Conservation (phyloP, 1,140 invertebrate genomes). For the Rhopalosiphum maidis region DNA sequence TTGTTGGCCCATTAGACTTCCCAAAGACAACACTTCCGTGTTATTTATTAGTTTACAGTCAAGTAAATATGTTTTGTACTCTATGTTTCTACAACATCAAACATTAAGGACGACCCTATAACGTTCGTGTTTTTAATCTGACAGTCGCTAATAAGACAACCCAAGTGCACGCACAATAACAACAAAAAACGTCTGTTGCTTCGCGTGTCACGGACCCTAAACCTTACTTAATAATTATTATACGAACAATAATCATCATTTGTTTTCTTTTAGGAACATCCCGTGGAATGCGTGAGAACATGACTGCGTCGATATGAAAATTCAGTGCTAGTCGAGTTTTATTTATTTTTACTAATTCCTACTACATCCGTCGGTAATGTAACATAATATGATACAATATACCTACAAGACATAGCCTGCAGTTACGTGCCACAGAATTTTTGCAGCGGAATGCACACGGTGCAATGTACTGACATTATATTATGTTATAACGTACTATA, state of each 20-base stretch:
- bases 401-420: background rate
- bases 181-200: background rate
- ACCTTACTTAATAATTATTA: background rate
- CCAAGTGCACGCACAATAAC: background rate
- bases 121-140: background rate
- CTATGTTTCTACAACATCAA: no score
- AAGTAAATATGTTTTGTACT: no score
- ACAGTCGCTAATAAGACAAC: background rate
- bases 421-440: background rate
- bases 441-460: background rate
- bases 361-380: background rate
- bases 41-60: no score
- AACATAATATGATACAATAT: background rate
- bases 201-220: background rate
- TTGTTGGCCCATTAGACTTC: background rate
- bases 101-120: background rate
- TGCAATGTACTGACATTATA: background rate
- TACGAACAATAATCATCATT: background rate
- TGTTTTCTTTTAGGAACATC: background rate
- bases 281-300: background rate
- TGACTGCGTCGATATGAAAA: background rate
- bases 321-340: background rate
- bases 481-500: background rate
- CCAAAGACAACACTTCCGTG: background rate
- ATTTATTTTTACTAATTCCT: background rate